Evolutionary conservation across 2,888 invertebrate genomes (phyloP).

Genomic region (Diarsia brunnea): DNA sequence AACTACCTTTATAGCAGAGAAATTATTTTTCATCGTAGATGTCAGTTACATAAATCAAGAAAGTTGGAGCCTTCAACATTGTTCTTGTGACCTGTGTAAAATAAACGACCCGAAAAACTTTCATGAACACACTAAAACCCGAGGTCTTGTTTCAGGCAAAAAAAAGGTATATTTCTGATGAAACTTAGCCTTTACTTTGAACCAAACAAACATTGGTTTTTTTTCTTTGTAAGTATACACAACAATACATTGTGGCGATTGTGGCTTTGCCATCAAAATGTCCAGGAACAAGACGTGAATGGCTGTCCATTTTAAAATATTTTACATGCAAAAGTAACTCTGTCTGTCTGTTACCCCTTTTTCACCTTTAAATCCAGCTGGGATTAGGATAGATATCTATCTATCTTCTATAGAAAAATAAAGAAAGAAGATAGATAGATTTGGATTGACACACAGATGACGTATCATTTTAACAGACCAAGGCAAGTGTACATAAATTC

Average conservation of each 20-base stretch:
- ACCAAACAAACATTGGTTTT: conserved; percentile 2
- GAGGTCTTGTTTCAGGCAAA: conserved; percentile 22
- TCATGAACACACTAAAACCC: conserved; percentile 55
- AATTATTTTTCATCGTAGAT: conserved; percentile 40
- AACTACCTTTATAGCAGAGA: conserved; percentile 1
- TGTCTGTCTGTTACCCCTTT: not conserved
- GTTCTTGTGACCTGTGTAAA: conserved; percentile 54
- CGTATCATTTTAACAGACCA: no score
- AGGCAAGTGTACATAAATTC: not conserved
- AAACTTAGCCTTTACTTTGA: conserved; percentile 12
- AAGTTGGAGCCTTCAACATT: conserved; percentile 50
- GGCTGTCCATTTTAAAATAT: not conserved
- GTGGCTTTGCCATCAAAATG: not conserved
- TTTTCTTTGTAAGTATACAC: not conserved
- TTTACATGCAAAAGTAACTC: not conserved
- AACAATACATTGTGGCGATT: not conserved
- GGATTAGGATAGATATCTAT: no score
- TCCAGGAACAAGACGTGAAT: not conserved
- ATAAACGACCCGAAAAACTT: conserved; percentile 52
- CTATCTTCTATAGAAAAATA: no score
- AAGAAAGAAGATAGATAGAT: no score
- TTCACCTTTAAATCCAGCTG: no score
- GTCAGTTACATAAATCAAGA: conserved; percentile 49
- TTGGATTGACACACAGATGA: no score
- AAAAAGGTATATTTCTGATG: conserved; percentile 29